Evolutionary conservation across 1,140 invertebrate species (phyloP), one percentile per base, ranked within the genome.

Genomic region (Neuroterus valhalla): DNA sequence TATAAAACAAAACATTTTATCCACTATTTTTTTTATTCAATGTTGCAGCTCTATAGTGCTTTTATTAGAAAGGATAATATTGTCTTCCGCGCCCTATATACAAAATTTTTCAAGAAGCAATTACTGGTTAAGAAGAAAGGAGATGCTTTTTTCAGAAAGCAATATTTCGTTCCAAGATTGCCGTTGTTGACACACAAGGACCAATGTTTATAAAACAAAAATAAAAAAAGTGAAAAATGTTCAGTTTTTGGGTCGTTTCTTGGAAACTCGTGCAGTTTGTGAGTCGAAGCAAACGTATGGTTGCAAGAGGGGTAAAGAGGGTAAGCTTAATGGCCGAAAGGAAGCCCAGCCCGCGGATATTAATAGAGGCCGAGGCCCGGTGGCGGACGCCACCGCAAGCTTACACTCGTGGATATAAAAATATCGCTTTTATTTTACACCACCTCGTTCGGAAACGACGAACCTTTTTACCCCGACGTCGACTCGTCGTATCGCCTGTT

Each of bases 321-420:
- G 44, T 44, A 21, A 45, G 43, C 69, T 68, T 66, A 44, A 70
- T 38, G 80, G 70, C 69, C 74, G 78, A 86, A 78, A 86, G 80
- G 79, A 83, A 85, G 81, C 83, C 80, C 81, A 79, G 86, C 79
- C 83, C 76, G 77, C 79, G 81, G 87, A 88, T 89, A 89, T 89
- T 89, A 88, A 89, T 89, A 89, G 88, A 88, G 84, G 68, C 80
- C 83, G 82, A 86, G 85, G 83, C 84, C 84, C 80, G 84, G 81
- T 82, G 79, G 82, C 83, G 78, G 72, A 80, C 83, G 80, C 77
- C 77, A 79, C 78, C 77, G 80, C 31, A 38, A 86, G 86, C 82
- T 86, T 85, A 84, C 83, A 80, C 78, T 72, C 75, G 83, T 82
- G 80, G 81, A 85, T 84, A 85, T 88, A 88, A 89, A 89, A 89